A percentile compares a stretch with the other conserved stretches of the same genome.
Conservation (phyloP, 23 tunicate species). For the Styela clava region DNA sequence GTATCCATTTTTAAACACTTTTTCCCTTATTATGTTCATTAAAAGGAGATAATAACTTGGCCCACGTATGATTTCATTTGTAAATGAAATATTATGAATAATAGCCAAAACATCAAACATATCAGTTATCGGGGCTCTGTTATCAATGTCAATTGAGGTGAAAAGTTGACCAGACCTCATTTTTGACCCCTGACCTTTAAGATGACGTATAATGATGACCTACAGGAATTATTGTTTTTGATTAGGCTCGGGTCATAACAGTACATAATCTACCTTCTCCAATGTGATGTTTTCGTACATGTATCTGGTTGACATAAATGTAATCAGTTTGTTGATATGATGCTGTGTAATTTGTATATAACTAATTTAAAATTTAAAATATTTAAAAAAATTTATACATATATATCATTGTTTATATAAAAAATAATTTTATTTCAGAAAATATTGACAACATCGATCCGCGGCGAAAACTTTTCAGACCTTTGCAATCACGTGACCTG, state of each 20-base stretch:
- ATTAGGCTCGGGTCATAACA: not conserved
- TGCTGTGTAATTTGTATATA: too few relatives aligned
- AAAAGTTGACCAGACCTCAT: not conserved
- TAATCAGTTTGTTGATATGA: too few relatives aligned
- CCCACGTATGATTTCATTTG: not conserved
- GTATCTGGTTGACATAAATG: too few relatives aligned
- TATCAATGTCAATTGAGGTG: not conserved
- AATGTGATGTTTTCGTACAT: too few relatives aligned
- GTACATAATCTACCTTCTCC: too few relatives aligned
- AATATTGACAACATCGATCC: not conserved
- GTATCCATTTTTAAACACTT: too few relatives aligned
- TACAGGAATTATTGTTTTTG: not conserved
- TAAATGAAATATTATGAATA: not conserved
- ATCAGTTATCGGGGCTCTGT: not conserved
- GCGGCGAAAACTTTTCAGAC: not conserved
- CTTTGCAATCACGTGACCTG: not conserved
- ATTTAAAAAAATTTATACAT: too few relatives aligned
- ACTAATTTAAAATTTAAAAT: too few relatives aligned
- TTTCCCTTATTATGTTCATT: too few relatives aligned
- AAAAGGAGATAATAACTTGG: too few relatives aligned
- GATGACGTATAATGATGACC: not conserved
- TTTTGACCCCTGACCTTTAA: not conserved
- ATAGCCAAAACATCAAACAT: not conserved
- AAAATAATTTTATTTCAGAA: not conserved
- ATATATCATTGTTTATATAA: too few relatives aligned